These are phyloP conservation scores for Papilio elwesi DNA, from an alignment of 2,888 invertebrate genomes.

Conservation along the genomic window DNA sequence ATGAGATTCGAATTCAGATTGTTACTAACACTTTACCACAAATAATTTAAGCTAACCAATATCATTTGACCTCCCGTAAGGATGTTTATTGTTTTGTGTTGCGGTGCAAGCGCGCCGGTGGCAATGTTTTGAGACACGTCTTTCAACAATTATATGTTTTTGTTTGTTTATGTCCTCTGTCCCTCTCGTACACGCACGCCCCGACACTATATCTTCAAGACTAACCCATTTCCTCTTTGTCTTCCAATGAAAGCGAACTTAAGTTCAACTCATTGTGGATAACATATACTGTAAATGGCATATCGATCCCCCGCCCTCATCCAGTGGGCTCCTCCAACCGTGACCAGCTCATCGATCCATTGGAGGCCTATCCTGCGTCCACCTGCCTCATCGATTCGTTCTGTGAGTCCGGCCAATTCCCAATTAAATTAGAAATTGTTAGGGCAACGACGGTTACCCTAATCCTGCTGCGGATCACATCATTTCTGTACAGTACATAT, in stretches of 20 bases:
- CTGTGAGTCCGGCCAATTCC: no score
- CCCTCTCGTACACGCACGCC: not conserved
- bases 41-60: not conserved
- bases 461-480: no score
- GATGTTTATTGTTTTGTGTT: conserved; percentile 9
- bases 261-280: not conserved
- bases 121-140: conserved; percentile 5
- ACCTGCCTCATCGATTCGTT: no score
- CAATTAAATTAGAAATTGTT: no score
- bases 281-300: no score
- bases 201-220: not conserved
- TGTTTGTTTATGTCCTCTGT: conserved; percentile 12
- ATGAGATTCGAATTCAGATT: not conserved
- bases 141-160: conserved; percentile 9
- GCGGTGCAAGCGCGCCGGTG: not conserved
- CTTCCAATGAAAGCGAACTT: not conserved
- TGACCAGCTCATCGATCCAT: no score
- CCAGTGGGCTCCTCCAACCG: no score
- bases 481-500: no score
- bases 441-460: no score
- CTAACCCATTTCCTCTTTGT: not conserved
- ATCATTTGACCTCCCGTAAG: not conserved
- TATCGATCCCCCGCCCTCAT: no score
- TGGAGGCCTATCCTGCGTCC: no score
- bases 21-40: not conserved